These are phyloP conservation scores for Armadillidium nasatum DNA, from an alignment of 1,140 invertebrate species.

Conservation along the genomic window DNA sequence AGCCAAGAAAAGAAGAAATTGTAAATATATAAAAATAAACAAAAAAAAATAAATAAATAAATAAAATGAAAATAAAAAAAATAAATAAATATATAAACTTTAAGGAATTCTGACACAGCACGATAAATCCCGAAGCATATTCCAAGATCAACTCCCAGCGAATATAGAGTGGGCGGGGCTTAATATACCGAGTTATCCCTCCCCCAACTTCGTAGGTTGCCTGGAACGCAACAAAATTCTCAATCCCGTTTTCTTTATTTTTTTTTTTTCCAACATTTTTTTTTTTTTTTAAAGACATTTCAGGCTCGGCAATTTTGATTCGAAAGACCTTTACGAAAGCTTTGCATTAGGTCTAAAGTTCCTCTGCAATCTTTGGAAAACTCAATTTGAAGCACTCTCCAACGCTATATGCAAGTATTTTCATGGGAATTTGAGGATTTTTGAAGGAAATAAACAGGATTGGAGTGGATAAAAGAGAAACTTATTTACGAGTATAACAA, in stretches of 20 bases:
- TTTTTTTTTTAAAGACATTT: constrained; percentile 35
- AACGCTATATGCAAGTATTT: constrained; percentile 44
- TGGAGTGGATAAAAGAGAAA: constrained; percentile 40
- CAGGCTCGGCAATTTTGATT: constrained; percentile 6
- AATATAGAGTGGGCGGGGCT: constrained; percentile 42
- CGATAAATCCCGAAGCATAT: constrained; percentile 7
- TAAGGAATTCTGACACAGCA: constrained; percentile 7
- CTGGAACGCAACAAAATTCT: constrained; percentile 44
- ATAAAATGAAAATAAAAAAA: neutral
- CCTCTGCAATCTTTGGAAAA: constrained; percentile 24
- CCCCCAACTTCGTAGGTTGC: constrained; percentile 25
- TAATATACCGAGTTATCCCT: constrained; percentile 37
- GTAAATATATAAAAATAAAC: neutral
- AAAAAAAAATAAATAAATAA: neutral
- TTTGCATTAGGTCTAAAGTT: constrained; percentile 30
- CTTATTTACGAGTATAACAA: neutral
- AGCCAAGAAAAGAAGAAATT: neutral
- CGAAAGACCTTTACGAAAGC: constrained; percentile 28
- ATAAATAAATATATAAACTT: neutral
- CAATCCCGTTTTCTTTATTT: constrained; percentile 28
- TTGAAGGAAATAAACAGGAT: constrained; percentile 46
- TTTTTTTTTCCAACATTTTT: neutral
- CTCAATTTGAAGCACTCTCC: constrained; percentile 44
- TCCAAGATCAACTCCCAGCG: constrained; percentile 32
- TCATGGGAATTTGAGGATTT: constrained; percentile 46